Evolutionary conservation across 2,113 vertebrate species (phyloP).

Genomic region (Odocoileus hemionus): DNA sequence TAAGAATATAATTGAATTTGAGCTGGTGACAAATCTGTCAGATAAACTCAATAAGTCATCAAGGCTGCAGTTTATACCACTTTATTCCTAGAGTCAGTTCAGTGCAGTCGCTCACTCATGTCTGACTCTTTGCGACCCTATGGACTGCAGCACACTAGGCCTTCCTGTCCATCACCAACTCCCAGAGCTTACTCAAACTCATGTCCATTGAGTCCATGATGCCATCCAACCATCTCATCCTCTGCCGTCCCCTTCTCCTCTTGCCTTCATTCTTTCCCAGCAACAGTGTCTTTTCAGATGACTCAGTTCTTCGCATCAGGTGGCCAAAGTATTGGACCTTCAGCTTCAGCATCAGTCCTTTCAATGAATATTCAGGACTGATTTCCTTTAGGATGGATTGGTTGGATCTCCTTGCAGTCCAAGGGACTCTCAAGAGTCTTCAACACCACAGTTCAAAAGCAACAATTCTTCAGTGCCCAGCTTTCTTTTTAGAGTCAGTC

Average conservation of each 20-base stretch:
- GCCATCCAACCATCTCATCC: background rate
- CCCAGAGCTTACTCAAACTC: background rate
- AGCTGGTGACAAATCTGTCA: background rate
- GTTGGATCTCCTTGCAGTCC: background rate
- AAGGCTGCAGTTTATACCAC: background rate
- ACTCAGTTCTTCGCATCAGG: background rate
- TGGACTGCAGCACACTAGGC: background rate
- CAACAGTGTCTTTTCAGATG: background rate
- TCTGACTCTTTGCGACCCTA: accelerated
- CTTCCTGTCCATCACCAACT: background rate
- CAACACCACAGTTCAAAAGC: background rate
- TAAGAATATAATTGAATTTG: background rate
- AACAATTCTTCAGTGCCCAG: background rate
- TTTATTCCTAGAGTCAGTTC: background rate
- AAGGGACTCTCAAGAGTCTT: background rate
- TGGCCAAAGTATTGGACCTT: background rate
- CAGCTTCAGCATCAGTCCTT: too few relatives aligned
- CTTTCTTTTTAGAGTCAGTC: background rate
- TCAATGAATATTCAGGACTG: background rate
- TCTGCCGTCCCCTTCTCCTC: background rate
- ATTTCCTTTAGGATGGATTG: background rate
- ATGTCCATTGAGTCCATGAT: background rate
- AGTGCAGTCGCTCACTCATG: accelerated
- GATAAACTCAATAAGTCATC: background rate
- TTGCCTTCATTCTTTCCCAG: background rate